A percentile compares a stretch with the other conserved stretches of the same genome.
phyloP scores from a whole-genome alignment of 2,888 invertebrate genomes.

The Cheilosia vernalis region DNA sequence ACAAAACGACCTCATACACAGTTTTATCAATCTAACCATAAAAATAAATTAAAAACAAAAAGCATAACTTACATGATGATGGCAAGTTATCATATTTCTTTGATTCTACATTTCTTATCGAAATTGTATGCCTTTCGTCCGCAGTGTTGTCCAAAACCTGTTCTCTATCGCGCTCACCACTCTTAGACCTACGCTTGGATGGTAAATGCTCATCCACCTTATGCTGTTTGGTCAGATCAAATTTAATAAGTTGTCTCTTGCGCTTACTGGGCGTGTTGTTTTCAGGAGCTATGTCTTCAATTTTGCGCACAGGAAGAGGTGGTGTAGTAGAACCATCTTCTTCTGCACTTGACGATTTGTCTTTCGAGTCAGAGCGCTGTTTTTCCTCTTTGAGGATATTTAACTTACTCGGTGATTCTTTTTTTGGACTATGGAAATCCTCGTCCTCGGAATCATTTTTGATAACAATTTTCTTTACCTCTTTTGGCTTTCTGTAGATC shows the following conservation, averaged over 20 bases:
- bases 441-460: conserved; percentile 84
- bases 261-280: conserved; percentile 76
- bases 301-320: conserved; percentile 77
- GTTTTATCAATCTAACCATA: not conserved
- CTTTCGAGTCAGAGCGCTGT: not conserved
- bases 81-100: conserved; percentile 86
- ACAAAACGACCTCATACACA: not conserved
- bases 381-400: conserved; percentile 44
- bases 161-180: conserved; percentile 76
- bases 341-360: conserved; percentile 21
- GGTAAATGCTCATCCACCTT: conserved; percentile 53
- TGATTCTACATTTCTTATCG: conserved; percentile 84
- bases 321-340: conserved; percentile 81
- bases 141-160: conserved; percentile 75
- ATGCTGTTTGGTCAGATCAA: conserved; percentile 77
- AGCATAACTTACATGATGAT: conserved; percentile 84
- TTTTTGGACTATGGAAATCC: conserved; percentile 77
- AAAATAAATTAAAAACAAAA: not conserved
- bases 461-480: conserved; percentile 81
- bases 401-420: conserved; percentile 58
- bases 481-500: conserved; percentile 80
- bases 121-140: conserved; percentile 80
- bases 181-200: conserved; percentile 76
- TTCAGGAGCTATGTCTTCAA: conserved; percentile 64
- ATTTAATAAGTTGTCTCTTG: conserved; percentile 82